Base-by-base conservation (phyloP, 2,888 invertebrate species). In the Nesidiocoris tenuis region DNA sequence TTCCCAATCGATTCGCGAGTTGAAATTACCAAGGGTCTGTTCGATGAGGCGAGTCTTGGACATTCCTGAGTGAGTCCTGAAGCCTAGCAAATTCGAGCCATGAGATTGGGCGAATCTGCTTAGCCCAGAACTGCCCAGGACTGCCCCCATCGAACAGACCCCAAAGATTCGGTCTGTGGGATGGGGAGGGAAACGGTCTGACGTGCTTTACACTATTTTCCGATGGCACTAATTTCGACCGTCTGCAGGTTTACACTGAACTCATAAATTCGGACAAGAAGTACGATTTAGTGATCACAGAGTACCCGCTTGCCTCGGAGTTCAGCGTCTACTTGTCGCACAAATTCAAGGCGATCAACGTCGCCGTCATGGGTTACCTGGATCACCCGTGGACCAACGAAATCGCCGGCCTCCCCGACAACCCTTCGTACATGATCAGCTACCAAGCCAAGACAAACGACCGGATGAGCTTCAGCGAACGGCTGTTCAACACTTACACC, bases 361-460 rank as follows among this genome's bases (percentile, higher is more conserved):
- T 74, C 21, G 74, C 54, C 22, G 24, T 74, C 1, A 74, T 74
- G 74, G 74, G 65, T n/a, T 66, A 65, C 57, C 19, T 56, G 17
- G 74, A 74, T 19, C 65, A 64, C 7, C 65, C 74, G 12, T 75
- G 75, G 75, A 57, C 57, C 1, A 68, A 75, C 55, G 75, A 75
- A 39, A 61, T 77, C 12, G 19, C 68, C 22, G 77, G 77, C n/a
- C 9, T 76, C n/a, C 74, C 77, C 0, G 56, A 74, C 59, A 77
- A 77, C 21, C 74, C 76, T 1, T 74, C 76, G 0, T 77, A 68
- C 17, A 74, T 74, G 71, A 12, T 77, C 18, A 76, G 76, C 65
- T 64, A 3, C 68, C 61, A 19, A n/a, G 17, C 56, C 1, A 22
- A n/a, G 16, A 54, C 55, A 25, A 59, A 18, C 16, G 72, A 77